These are phyloP conservation scores for Papilio polyxenes DNA, from an alignment of 1,140 invertebrate species.

Conservation along the genomic window DNA sequence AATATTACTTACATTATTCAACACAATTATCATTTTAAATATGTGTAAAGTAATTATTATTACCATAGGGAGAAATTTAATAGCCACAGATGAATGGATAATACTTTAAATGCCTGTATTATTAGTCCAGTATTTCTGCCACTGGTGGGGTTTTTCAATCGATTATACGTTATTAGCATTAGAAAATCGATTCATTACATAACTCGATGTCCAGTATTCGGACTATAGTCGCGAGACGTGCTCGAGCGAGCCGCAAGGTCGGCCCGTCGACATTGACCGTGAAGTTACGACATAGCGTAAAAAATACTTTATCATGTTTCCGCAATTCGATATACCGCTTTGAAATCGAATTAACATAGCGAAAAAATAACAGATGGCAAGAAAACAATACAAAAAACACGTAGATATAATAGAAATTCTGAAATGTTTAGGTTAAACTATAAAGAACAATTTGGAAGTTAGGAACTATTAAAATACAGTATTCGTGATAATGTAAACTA, in stretches of 20 bases:
- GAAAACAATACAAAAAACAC: slow-evolving; percentile 3
- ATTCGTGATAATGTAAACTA: neutral
- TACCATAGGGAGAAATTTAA: neutral
- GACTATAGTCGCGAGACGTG: slow-evolving; percentile 63
- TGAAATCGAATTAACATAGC: slow-evolving; percentile 49
- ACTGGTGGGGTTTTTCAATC: slow-evolving; percentile 1
- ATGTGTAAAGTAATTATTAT: neutral
- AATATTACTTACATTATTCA: neutral
- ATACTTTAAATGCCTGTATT: neutral
- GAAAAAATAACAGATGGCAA: slow-evolving; percentile 31
- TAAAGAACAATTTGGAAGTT: neutral
- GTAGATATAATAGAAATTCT: neutral
- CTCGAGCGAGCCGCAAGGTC: slow-evolving; percentile 68
- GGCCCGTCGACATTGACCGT: slow-evolving; percentile 76
- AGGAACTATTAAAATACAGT: neutral
- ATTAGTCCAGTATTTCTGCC: neutral
- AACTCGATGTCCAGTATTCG: slow-evolving; percentile 63
- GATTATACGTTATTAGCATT: slow-evolving; percentile 48
- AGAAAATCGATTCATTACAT: slow-evolving; percentile 72
- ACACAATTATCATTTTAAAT: neutral
- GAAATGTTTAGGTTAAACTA: neutral
- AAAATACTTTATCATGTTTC: slow-evolving; percentile 74
- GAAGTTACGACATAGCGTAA: slow-evolving; percentile 67
- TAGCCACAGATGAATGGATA: neutral
- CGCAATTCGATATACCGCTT: slow-evolving; percentile 63